Evolutionary conservation across 1,140 invertebrate species (phyloP).

Genomic region (Cotesia vestalis): DNA sequence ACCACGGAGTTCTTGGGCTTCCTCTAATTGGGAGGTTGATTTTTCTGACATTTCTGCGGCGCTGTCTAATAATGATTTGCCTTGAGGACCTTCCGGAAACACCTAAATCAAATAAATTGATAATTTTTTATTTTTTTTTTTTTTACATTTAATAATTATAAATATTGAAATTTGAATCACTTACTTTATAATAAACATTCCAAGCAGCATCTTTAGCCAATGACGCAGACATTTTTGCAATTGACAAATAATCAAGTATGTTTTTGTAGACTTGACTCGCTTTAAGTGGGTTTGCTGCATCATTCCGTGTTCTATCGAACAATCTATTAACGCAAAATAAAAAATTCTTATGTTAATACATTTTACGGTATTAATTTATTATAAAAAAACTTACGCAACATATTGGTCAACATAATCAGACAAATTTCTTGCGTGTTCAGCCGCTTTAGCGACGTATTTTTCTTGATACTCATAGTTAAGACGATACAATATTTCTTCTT

Average conservation of each 20-base stretch:
- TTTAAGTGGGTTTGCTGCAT: constrained; percentile 75
- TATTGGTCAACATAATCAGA: constrained; percentile 72
- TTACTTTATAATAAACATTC: constrained; percentile 68
- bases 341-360: not conserved
- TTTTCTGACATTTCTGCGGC: constrained; percentile 63
- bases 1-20: constrained; percentile 56
- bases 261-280: constrained; percentile 85
- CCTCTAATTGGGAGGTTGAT: constrained; percentile 60
- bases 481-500: constrained; percentile 71
- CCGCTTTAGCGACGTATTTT: constrained; percentile 73
- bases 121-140: constrained; percentile 7
- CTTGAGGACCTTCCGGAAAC: constrained; percentile 52
- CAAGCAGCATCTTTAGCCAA: constrained; percentile 72
- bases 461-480: constrained; percentile 75
- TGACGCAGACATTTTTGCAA: constrained; percentile 72
- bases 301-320: constrained; percentile 74
- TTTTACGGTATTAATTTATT: too few relatives aligned
- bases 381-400: constrained; percentile 59
- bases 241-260: constrained; percentile 75
- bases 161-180: constrained; percentile 4
- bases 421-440: constrained; percentile 74
- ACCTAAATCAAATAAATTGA: constrained; percentile 38
- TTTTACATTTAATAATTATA: not conserved
- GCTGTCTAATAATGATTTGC: constrained; percentile 57
- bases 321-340: constrained; percentile 62